These are phyloP conservation scores for Stichodactyla mertensii DNA, from an alignment of 64 coral and sea anemone genomes.

Conservation along the genomic window DNA sequence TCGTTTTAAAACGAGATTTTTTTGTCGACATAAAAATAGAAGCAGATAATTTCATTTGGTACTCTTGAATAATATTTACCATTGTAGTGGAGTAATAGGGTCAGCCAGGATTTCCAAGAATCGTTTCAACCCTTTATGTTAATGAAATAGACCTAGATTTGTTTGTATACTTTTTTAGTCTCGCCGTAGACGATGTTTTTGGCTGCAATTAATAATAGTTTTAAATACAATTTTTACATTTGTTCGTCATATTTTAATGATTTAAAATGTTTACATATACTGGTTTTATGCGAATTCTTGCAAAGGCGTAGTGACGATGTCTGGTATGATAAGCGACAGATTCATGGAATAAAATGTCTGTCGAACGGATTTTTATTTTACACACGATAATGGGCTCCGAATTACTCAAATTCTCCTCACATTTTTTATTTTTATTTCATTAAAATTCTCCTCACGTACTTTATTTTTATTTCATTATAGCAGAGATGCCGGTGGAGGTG, in stretches of 20 bases:
- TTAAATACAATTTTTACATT: background rate
- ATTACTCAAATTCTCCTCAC: too few species aligned
- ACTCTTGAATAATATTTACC: background rate
- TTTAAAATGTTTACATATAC: background rate
- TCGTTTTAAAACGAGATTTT: background rate
- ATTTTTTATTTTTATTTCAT: background rate
- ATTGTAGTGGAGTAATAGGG: background rate
- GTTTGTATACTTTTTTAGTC: background rate
- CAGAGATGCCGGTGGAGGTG: slow-evolving; percentile 50
- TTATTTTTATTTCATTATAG: slow-evolving; percentile 3
- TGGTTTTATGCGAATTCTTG: background rate
- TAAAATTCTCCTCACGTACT: background rate
- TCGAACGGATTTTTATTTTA: background rate
- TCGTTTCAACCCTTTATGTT: background rate
- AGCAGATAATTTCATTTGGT: background rate
- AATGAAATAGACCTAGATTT: background rate
- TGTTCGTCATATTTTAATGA: background rate
- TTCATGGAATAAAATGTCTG: background rate
- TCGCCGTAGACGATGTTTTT: background rate
- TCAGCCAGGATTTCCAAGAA: background rate
- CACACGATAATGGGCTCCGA: too few species aligned
- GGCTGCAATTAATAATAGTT: background rate
- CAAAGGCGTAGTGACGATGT: background rate
- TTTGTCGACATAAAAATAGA: background rate
- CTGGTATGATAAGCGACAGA: background rate